Percentiles rank a stretch among this genome's conserved stretches.
These are phyloP conservation scores for Zygaena filipendulae DNA, from an alignment of 2,888 invertebrate genomes.

Conservation along the genomic window DNA sequence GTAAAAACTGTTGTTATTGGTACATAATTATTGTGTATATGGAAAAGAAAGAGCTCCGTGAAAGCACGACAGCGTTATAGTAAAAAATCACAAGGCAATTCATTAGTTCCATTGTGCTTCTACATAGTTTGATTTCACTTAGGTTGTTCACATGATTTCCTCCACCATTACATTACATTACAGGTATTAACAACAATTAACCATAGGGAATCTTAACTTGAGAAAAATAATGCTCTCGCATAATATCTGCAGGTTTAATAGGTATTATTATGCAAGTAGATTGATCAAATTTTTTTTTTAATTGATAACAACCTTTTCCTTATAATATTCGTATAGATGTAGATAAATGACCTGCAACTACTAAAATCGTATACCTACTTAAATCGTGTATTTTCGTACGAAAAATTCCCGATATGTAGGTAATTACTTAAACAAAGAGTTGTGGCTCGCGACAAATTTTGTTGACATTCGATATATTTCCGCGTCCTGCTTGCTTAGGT, in stretches of 20 bases:
- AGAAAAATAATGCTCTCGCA: slow-evolving; percentile 23
- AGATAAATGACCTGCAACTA: no score
- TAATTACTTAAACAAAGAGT: no score
- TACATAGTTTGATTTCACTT: slow-evolving; percentile 53
- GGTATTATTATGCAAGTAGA: no score
- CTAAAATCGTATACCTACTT: no score
- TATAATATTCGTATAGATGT: no score
- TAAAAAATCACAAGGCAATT: slow-evolving; percentile 41
- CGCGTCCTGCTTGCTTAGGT: slow-evolving; percentile 28
- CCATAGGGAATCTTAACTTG: slow-evolving; percentile 22
- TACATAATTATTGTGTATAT: slow-evolving; percentile 15
- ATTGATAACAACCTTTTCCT: no score
- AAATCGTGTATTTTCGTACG: no score
- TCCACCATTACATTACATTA: no score
- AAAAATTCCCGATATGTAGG: no score
- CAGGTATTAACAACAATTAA: no score
- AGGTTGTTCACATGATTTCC: slow-evolving; percentile 57
- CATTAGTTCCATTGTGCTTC: slow-evolving; percentile 53
- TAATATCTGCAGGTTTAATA: slow-evolving; percentile 9
- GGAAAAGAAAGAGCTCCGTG: slow-evolving; percentile 12
- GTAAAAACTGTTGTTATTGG: background rate
- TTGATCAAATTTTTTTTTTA: no score
- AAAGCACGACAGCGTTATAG: slow-evolving; percentile 26
- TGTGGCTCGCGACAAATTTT: slow-evolving; percentile 23
- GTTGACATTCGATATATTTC: slow-evolving; percentile 34